These are phyloP conservation scores for Heteractis magnifica DNA, from an alignment of 92 coral and sea anemone species.

Conservation along the genomic window DNA sequence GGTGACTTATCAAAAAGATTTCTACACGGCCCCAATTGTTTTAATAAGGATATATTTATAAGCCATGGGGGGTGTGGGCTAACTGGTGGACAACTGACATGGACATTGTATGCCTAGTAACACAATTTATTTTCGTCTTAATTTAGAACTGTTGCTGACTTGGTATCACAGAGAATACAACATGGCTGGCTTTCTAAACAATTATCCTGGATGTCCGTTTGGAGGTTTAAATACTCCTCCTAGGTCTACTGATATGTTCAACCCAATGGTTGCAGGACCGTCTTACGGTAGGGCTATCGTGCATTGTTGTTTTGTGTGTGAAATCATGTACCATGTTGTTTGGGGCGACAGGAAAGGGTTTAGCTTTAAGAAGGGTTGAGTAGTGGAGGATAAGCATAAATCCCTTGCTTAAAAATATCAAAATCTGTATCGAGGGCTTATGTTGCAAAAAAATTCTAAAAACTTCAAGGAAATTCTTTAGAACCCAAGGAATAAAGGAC, in stretches of 20 bases:
- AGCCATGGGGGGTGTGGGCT: conserved; percentile 77
- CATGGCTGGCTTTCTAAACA: conserved; percentile 91
- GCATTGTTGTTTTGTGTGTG: conserved; percentile 20
- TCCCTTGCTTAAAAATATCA: conserved; percentile 42
- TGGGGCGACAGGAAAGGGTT: conserved; percentile 35
- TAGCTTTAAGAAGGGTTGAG: conserved; percentile 39
- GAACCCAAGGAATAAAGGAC: background rate
- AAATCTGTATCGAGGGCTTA: conserved; percentile 40
- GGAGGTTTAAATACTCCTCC: conserved; percentile 81
- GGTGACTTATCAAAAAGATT: conserved; percentile 78
- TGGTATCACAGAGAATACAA: conserved; percentile 18
- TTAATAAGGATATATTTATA: conserved; percentile 75
- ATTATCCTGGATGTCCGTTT: conserved; percentile 80
- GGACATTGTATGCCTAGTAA: conserved; percentile 35
- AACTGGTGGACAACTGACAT: conserved; percentile 51
- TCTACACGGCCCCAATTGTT: conserved; percentile 56
- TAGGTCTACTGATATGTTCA: conserved; percentile 74
- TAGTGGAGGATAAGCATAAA: conserved; percentile 28
- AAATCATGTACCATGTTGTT: conserved; percentile 30
- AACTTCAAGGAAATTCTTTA: background rate
- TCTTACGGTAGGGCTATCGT: conserved; percentile 65
- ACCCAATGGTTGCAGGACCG: conserved; percentile 76
- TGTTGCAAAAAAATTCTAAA: conserved; percentile 3
- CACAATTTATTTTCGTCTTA: conserved; percentile 20
- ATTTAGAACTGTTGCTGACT: conserved; percentile 22